phyloP scores from a whole-genome alignment of 2,797 vertebrate species.

The Acipenser transmontanus region DNA sequence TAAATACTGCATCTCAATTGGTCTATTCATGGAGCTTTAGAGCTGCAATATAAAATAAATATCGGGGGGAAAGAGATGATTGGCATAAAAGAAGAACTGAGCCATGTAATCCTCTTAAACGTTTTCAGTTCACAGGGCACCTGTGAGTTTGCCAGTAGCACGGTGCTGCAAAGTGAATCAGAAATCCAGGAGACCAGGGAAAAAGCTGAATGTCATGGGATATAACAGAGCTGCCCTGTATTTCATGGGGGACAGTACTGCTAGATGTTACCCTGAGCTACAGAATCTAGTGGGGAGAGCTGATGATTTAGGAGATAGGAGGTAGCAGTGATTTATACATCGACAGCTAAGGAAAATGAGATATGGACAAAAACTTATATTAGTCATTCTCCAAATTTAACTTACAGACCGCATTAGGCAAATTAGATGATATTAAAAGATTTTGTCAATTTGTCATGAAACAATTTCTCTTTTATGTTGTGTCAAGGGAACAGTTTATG shows the following conservation, averaged over 20 bases:
- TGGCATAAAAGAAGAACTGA: background rate
- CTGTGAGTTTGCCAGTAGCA: conserved; percentile 3
- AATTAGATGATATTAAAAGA: conserved; percentile 76
- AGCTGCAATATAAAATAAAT: too few relatives aligned
- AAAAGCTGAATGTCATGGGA: background rate
- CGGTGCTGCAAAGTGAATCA: background rate
- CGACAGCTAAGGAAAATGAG: conserved; percentile 74
- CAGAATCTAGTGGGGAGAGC: background rate
- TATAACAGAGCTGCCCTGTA: background rate
- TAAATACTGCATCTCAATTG: background rate
- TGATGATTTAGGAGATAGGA: conserved; percentile 65
- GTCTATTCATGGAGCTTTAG: background rate
- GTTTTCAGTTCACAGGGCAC: conserved; percentile 14
- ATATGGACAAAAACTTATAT: conserved; percentile 64
- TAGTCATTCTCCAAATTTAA: conserved; percentile 73
- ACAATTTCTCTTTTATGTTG: conserved; percentile 69
- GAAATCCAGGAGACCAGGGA: background rate
- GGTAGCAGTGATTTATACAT: conserved; percentile 70
- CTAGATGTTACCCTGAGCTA: background rate
- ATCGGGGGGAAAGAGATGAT: too few relatives aligned
- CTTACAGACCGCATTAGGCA: conserved; percentile 76
- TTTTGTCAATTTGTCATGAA: conserved; percentile 75
- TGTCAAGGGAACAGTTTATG: conserved; percentile 66
- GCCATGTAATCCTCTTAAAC: conserved; percentile 16
- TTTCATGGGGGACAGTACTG: background rate